These are phyloP conservation scores for Dryococelus australis DNA, from an alignment of 2,888 invertebrate genomes.

Conservation along the genomic window DNA sequence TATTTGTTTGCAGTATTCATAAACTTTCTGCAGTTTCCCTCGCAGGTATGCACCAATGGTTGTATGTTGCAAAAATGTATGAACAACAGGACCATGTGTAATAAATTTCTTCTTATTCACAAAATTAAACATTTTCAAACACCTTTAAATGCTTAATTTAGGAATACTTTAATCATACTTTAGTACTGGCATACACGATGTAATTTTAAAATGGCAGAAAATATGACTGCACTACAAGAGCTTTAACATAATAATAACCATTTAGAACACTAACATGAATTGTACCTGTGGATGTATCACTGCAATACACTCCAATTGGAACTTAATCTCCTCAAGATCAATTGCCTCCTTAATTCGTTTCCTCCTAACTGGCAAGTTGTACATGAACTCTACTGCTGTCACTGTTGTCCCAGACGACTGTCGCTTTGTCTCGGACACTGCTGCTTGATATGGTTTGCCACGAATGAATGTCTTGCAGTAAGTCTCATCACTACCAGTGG, in stretches of 20 bases:
- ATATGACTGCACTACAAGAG: background rate
- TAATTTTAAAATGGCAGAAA: background rate
- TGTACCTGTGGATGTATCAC: conserved; percentile 67
- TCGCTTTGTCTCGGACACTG: conserved; percentile 56
- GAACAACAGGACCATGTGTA: no score
- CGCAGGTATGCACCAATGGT: no score
- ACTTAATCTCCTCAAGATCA: conserved; percentile 68
- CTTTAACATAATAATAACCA: background rate
- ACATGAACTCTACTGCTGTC: conserved; percentile 70
- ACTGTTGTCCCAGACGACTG: conserved; percentile 77
- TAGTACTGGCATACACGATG: no score
- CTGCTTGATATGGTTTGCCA: conserved; percentile 59
- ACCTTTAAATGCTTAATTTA: no score
- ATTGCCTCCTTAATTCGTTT: conserved; percentile 62
- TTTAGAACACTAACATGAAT: background rate
- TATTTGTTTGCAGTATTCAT: no score
- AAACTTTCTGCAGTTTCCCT: no score
- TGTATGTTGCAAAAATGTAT: no score
- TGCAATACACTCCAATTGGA: conserved; percentile 67
- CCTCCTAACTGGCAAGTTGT: conserved; percentile 69
- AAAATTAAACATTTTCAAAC: no score
- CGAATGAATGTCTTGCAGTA: conserved; percentile 65
- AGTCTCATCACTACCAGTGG: conserved; percentile 60
- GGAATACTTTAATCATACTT: no score
- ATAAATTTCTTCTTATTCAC: no score